Conservation (phyloP, 2,888 invertebrate genomes). For the Ormyrus rosae region DNA sequence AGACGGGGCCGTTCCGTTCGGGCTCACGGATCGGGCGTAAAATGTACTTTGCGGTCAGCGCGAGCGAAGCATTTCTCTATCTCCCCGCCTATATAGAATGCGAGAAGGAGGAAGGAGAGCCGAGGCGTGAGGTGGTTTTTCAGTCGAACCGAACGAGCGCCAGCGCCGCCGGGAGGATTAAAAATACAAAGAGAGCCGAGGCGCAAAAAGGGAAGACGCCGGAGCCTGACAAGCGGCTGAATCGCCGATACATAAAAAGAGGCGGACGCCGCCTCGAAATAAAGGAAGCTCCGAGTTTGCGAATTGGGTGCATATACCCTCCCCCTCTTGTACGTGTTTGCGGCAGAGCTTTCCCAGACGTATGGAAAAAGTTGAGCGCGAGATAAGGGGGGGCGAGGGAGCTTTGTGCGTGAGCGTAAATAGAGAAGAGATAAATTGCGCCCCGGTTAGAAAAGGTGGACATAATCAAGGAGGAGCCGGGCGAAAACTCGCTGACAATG, state of each 20-base stretch:
- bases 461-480: slow-evolving; percentile 23
- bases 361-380: too few species aligned
- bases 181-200: slow-evolving; percentile 42
- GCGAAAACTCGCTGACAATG: slow-evolving; percentile 29
- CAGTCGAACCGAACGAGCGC: not conserved
- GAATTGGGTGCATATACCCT: not conserved
- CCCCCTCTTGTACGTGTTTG: too few species aligned
- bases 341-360: too few species aligned
- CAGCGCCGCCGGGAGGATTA: slow-evolving; percentile 18
- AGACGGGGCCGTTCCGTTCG: not conserved
- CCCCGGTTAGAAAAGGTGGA: slow-evolving; percentile 18
- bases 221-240: not conserved
- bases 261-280: not conserved
- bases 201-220: not conserved
- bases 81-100: not conserved
- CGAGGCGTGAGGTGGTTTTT: slow-evolving; percentile 40
- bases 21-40: slow-evolving; percentile 51
- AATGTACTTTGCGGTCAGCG: slow-evolving; percentile 52
- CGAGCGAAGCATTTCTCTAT: not conserved
- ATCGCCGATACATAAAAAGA: slow-evolving; percentile 5
- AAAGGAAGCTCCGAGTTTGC: slow-evolving; percentile 1
- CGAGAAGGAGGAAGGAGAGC: not conserved
- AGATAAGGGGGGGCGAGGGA: too few species aligned
- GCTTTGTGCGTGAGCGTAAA: too few species aligned
- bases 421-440: slow-evolving; percentile 35